Percentiles rank a stretch among this genome's conserved stretches.
These are phyloP conservation scores for Cherax quadricarinatus DNA, from an alignment of 1,140 invertebrate genomes.

Conservation along the genomic window DNA sequence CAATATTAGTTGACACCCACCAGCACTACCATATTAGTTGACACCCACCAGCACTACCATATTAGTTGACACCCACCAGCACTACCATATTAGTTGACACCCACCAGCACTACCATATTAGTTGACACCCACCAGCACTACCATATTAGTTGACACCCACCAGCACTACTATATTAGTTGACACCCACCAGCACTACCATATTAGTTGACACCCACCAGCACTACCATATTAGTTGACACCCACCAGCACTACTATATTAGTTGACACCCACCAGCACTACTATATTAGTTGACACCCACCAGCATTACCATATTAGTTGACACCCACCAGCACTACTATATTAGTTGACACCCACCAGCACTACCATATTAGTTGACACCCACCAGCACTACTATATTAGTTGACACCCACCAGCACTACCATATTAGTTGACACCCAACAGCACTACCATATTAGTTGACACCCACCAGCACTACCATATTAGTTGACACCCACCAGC, in stretches of 20 bases:
- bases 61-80: neutral
- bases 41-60: neutral
- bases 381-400: neutral
- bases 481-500: neutral
- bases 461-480: neutral
- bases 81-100: neutral
- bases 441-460: neutral
- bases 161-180: neutral
- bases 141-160: too few relatives aligned
- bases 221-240: neutral
- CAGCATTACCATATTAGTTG: too few relatives aligned
- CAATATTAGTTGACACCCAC: neutral
- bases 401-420: neutral
- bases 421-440: neutral
- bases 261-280: too few relatives aligned
- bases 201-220: neutral
- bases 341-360: neutral
- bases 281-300: neutral
- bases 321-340: too few relatives aligned
- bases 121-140: neutral
- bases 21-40: neutral
- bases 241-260: neutral
- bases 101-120: neutral
- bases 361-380: too few relatives aligned
- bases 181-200: neutral